Evolutionary conservation across 2,797 vertebrate species (phyloP).

Genomic region (Sebastes cheni): DNA sequence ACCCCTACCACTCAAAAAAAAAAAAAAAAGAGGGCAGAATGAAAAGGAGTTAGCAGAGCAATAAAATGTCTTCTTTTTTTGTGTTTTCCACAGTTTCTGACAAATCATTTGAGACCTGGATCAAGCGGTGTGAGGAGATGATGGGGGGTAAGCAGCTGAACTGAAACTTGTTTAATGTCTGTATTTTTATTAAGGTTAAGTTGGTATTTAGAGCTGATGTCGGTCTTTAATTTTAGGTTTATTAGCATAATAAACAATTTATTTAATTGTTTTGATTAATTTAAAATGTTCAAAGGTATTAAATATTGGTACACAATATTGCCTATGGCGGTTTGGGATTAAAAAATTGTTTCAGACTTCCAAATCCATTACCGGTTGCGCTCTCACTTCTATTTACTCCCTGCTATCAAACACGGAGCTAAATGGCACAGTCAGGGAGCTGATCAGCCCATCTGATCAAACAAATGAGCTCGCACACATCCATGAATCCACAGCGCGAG

Average conservation of each 20-base stretch:
- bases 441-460: conserved; percentile 51
- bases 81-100: conserved; percentile 81
- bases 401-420: conserved; percentile 17
- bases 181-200: neutral
- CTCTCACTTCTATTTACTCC: neutral
- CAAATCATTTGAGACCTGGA: conserved; percentile 88
- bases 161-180: neutral
- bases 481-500: conserved; percentile 17
- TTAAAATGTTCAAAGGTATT: neutral
- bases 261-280: neutral
- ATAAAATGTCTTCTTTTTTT: neutral
- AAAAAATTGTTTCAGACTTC: neutral
- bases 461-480: conserved; percentile 31
- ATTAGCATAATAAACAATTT: neutral
- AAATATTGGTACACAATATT: neutral
- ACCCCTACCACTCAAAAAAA: too few species aligned
- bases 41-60: too few species aligned
- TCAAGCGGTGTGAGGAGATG: conserved; percentile 89
- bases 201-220: neutral
- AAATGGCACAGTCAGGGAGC: conserved; percentile 46
- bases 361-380: neutral
- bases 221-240: neutral
- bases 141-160: conserved; percentile 83
- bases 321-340: neutral
- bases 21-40: too few species aligned